phyloP scores from a whole-genome alignment of 2,113 vertebrate species.

The Baryphthengus martii region DNA sequence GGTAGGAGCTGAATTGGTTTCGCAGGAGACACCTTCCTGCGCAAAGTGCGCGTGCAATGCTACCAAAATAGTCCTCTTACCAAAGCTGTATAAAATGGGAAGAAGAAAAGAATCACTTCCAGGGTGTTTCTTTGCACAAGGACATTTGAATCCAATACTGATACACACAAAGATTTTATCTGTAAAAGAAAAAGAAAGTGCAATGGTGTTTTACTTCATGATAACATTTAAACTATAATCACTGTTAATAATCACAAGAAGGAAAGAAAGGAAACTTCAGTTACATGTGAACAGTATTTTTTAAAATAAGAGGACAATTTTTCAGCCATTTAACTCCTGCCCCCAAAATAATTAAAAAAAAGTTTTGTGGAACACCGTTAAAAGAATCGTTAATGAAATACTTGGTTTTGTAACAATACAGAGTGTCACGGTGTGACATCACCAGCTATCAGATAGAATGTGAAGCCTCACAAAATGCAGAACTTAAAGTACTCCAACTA shows the following conservation, averaged over 20 bases:
- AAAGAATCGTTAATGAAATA: background rate
- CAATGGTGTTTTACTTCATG: background rate
- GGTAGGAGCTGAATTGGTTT: background rate
- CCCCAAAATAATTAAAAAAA: background rate
- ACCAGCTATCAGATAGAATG: background rate
- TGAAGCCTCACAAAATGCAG: background rate
- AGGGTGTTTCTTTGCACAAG: constrained; percentile 94
- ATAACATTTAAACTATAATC: background rate
- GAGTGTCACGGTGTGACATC: background rate
- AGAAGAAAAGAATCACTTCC: constrained; percentile 93
- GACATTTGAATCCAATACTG: constrained; percentile 90
- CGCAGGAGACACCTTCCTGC: background rate
- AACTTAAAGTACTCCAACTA: background rate
- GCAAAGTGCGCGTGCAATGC: rapidly evolving
- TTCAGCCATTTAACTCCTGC: background rate
- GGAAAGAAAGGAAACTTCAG: background rate
- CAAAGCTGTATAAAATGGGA: constrained; percentile 86
- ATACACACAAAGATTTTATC: constrained; percentile 85
- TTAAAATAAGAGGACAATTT: background rate
- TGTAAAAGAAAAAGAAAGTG: constrained; percentile 36
- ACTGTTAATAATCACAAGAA: background rate
- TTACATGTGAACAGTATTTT: background rate
- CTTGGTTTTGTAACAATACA: background rate
- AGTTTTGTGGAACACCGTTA: background rate
- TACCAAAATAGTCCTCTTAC: constrained; percentile 66